Evolutionary conservation across 2,888 invertebrate genomes (phyloP), one percentile per base, ranked within the genome.

Genomic region (Cryptocephalus primarius): DNA sequence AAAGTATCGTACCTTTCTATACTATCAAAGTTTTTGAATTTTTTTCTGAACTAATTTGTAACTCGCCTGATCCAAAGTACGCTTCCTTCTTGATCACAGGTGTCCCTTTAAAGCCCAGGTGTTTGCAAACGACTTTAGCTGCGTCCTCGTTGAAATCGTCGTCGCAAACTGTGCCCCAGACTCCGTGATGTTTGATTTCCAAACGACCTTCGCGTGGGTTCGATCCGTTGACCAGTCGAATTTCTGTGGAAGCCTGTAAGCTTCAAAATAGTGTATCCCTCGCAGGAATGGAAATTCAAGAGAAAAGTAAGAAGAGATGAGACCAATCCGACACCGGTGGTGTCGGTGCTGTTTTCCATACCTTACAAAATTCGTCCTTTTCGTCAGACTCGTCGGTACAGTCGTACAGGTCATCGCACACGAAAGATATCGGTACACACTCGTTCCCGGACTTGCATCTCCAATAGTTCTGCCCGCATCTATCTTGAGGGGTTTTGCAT

Each of bases 111-210:
- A 69, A 77, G 6, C 80, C 81, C 45, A 81, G 60, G 1, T 73
- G 70, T 47, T 71, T 72, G 55, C 83, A 83, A 13, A 78, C 73
- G 1, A 82, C 80, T 55, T 74, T 73, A 0, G 85, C 87, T 22
- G 83, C 79, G 40, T 73, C 71, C 12, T 75, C 69, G 42, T 79
- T 77, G 60, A 87, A 87, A 57, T 83, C 80, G 60, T 88, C 87
- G 59, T 87, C 85, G 64, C 88, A 89, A 10, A 89, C 73, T 1
- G 85, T 83, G 9, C 88, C 88, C 83, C 85, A 85, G 12, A 80
- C 72, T 2, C 81, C 82, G 51, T 77, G 76, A 54, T 80, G 76
- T 48, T 76, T 75, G 1, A 88, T 74, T 66, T 87, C 86, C 0
- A 88, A 72, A 39, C 86, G 73, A 0, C 88, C 88, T 60, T 83